phyloP scores from a whole-genome alignment of 2,113 vertebrate genomes.

The Megaptera novaeangliae region DNA sequence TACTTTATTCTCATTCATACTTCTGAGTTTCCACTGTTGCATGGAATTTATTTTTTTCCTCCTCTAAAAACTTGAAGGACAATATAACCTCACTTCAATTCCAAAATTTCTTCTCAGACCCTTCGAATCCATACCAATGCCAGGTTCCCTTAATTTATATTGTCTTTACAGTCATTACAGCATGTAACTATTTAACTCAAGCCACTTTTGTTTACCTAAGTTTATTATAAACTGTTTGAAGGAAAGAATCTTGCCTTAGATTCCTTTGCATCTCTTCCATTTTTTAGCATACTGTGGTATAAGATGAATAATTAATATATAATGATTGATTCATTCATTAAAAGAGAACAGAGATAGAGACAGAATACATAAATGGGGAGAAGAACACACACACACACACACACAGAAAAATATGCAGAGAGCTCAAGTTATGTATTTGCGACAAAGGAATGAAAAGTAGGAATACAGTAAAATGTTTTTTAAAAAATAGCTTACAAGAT shows the following conservation, averaged over 20 bases:
- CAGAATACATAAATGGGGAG: background rate
- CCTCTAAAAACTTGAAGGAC: accelerated
- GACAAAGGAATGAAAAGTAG: background rate
- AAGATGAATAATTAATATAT: background rate
- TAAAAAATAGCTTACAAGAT: background rate
- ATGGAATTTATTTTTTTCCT: background rate
- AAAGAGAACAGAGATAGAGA: background rate
- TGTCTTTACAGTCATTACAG: background rate
- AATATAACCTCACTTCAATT: background rate
- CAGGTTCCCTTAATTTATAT: background rate
- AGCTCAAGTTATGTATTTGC: background rate
- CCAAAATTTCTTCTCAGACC: background rate
- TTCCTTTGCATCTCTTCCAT: background rate
- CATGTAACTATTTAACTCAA: background rate
- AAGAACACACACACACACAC: background rate
- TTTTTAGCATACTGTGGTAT: background rate
- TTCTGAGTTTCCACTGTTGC: background rate
- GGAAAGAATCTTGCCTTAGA: background rate
- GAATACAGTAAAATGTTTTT: background rate
- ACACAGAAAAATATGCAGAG: background rate
- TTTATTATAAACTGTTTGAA: background rate
- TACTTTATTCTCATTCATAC: background rate
- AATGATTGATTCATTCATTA: background rate
- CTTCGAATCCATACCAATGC: background rate
- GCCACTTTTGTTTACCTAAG: background rate